These are phyloP conservation scores for Bubo blakistoni DNA, from an alignment of 2,113 vertebrate species.

Conservation along the genomic window DNA sequence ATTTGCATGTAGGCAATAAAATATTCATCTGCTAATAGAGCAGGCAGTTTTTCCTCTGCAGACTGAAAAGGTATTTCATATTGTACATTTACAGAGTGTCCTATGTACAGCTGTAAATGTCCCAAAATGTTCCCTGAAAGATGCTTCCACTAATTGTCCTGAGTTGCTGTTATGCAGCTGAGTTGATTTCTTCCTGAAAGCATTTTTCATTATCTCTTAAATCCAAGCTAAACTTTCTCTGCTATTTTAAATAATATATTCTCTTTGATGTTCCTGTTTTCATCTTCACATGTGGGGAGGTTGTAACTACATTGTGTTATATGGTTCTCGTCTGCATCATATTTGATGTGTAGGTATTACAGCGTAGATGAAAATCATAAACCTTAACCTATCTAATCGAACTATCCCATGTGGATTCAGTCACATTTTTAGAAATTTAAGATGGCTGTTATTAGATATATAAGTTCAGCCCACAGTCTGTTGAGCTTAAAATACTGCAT, in stretches of 20 bases:
- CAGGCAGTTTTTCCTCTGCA: background rate
- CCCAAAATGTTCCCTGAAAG: background rate
- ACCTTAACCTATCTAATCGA: background rate
- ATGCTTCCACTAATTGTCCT: background rate
- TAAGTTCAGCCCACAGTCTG: background rate
- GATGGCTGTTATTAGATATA: background rate
- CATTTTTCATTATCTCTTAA: background rate
- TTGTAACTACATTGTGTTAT: background rate
- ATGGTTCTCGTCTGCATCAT: background rate
- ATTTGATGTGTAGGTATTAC: background rate
- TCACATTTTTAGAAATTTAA: background rate
- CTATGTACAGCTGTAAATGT: background rate
- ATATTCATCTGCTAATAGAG: background rate
- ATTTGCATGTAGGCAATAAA: background rate
- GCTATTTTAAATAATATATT: background rate
- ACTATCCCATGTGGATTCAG: background rate
- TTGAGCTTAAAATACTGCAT: background rate
- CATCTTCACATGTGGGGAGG: background rate
- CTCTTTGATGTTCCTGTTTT: background rate
- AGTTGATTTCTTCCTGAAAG: background rate
- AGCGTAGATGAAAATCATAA: background rate
- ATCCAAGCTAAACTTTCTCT: background rate
- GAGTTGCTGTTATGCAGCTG: background rate
- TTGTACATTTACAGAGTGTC: background rate
- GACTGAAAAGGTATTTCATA: background rate